Conservation (phyloP, 2,888 invertebrate species). For the Tupiocoris notatus region DNA sequence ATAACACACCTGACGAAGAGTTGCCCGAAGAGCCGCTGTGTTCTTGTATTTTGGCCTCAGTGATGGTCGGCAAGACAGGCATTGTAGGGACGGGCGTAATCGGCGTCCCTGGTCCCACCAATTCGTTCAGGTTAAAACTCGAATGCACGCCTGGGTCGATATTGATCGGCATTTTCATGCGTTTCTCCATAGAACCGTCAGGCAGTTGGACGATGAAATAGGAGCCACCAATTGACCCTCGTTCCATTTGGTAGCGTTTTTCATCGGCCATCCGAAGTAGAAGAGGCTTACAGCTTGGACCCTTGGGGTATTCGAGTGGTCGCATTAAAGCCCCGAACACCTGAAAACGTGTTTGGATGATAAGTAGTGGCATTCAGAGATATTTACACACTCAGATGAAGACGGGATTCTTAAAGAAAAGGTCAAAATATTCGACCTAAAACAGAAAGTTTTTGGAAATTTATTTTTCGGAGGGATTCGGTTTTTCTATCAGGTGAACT, state of each 20-base stretch:
- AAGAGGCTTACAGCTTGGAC: conserved; percentile 69
- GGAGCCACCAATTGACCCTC: conserved; percentile 83
- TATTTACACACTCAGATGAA: too few species aligned
- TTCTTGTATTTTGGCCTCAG: conserved; percentile 72
- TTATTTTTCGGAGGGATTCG: too few species aligned
- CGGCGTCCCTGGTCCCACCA: conserved; percentile 65
- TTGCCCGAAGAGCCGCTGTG: conserved; percentile 54
- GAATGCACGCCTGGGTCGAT: conserved; percentile 92
- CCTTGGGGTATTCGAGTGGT: conserved; percentile 73
- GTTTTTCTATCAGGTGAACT: too few species aligned
- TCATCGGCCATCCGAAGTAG: conserved; percentile 92
- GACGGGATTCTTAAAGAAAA: too few species aligned
- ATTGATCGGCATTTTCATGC: conserved; percentile 86
- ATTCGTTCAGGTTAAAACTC: conserved; percentile 81
- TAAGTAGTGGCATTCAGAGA: too few species aligned
- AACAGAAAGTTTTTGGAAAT: too few species aligned
- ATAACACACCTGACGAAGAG: conserved; percentile 56
- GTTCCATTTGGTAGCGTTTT: conserved; percentile 84
- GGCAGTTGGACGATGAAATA: conserved; percentile 85
- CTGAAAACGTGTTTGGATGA: too few species aligned
- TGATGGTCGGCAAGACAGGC: conserved; percentile 84
- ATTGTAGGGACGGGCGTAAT: conserved; percentile 79
- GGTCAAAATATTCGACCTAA: too few species aligned
- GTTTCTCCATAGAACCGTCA: conserved; percentile 86
- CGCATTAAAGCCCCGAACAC: conserved; percentile 79